Evolutionary conservation across 2,113 vertebrate species (phyloP).

Genomic region (Vanacampus margaritifer): DNA sequence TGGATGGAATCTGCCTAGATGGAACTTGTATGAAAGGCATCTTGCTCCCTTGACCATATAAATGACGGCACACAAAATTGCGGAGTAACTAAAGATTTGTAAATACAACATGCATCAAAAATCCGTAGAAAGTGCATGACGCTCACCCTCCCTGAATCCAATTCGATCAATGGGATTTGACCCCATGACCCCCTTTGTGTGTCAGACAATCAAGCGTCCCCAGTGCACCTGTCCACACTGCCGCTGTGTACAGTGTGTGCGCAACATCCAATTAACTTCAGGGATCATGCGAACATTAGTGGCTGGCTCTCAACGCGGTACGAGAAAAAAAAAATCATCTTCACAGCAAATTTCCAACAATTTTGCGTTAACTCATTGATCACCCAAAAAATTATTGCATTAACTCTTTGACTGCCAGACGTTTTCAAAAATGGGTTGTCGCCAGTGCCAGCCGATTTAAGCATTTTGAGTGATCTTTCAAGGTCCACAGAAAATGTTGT

Average conservation of each 20-base stretch:
- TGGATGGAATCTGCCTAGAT: background rate
- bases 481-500: constrained; percentile 6
- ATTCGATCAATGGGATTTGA: constrained; percentile 59
- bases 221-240: constrained; percentile 39
- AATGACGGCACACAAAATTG: background rate
- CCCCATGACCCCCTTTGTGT: constrained; percentile 26
- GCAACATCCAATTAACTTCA: constrained; percentile 56
- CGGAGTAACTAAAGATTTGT: no score
- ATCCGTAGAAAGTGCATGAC: constrained; percentile 30
- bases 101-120: constrained; percentile 19
- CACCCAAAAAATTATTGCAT: no score
- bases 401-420: no score
- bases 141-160: constrained; percentile 49
- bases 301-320: constrained; percentile 34
- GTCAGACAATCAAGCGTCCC: constrained; percentile 46
- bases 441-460: no score
- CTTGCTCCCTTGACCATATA: no score
- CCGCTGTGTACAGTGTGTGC: constrained; percentile 19
- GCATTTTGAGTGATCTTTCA: background rate
- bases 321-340: constrained; percentile 16
- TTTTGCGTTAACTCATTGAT: no score
- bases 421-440: no score
- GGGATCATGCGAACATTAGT: constrained; percentile 44
- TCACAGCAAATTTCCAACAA: constrained; percentile 7
- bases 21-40: background rate